Evolutionary conservation across 2,113 vertebrate genomes (phyloP).

Genomic region (Hippocampus comes): DNA sequence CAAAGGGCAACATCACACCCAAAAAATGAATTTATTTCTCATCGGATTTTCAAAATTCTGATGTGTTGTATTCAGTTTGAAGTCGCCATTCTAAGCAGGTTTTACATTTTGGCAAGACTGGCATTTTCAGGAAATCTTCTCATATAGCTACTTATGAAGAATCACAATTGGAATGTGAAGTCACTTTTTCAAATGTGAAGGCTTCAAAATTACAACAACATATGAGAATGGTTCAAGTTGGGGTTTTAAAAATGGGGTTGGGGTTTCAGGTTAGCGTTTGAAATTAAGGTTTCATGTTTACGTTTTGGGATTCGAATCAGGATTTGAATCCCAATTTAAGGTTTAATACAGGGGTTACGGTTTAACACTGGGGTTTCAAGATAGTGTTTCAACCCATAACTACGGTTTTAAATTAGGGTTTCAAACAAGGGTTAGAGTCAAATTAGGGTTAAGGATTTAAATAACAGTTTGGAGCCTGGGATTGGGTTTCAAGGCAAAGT

Average conservation of each 20-base stretch:
- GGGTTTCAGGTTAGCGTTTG: neutral
- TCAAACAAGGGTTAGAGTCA: neutral
- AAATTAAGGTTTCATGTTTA: neutral
- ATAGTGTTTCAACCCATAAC: neutral
- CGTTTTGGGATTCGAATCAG: neutral
- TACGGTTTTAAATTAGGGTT: neutral
- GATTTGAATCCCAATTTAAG: neutral
- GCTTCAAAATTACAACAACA: neutral
- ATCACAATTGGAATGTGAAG: no score
- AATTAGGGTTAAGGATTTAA: neutral
- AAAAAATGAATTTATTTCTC: no score
- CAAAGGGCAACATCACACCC: no score
- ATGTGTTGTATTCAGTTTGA: neutral
- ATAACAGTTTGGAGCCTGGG: neutral
- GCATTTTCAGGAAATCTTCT: neutral
- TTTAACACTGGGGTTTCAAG: neutral
- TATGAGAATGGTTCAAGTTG: no score
- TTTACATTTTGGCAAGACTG: neutral
- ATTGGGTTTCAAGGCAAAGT: neutral
- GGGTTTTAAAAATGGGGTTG: no score
- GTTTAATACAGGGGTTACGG: neutral
- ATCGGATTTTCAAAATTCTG: neutral
- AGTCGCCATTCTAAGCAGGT: neutral
- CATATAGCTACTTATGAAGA: no score
- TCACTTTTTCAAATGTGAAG: neutral